These are phyloP conservation scores for Hippolais icterina DNA, from an alignment of 2,113 vertebrate species.

Conservation along the genomic window DNA sequence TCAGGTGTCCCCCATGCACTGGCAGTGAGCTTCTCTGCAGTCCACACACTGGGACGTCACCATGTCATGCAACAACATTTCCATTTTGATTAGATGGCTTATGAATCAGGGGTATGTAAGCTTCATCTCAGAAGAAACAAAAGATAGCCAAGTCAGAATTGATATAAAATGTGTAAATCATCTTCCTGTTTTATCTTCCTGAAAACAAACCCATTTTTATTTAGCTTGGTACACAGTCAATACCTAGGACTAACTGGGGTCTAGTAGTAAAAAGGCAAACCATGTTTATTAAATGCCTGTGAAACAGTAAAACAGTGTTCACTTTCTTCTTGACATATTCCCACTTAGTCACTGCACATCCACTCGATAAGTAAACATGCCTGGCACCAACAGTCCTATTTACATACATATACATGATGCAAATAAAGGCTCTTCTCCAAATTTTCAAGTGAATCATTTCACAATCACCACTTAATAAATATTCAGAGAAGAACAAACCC, in stretches of 20 bases:
- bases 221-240: neutral
- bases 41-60: fast-evolving
- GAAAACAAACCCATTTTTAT: neutral
- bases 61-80: neutral
- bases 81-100: neutral
- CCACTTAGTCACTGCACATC: neutral
- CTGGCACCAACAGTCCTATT: neutral
- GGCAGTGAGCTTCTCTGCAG: neutral
- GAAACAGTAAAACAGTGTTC: neutral
- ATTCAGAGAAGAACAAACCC: neutral
- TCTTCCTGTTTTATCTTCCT: neutral
- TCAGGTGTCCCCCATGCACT: neutral
- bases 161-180: neutral
- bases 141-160: neutral
- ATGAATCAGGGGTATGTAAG: neutral
- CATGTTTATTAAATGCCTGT: neutral
- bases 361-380: neutral
- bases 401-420: neutral
- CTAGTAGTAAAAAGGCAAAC: neutral
- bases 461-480: constrained; percentile 2
- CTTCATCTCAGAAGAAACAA: neutral
- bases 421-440: constrained; percentile 12
- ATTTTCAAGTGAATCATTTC: neutral
- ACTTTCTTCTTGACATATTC: neutral
- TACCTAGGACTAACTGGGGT: neutral